These are phyloP conservation scores for Sminthopsis crassicaudata DNA, from an alignment of 2,113 vertebrate species.

Conservation along the genomic window DNA sequence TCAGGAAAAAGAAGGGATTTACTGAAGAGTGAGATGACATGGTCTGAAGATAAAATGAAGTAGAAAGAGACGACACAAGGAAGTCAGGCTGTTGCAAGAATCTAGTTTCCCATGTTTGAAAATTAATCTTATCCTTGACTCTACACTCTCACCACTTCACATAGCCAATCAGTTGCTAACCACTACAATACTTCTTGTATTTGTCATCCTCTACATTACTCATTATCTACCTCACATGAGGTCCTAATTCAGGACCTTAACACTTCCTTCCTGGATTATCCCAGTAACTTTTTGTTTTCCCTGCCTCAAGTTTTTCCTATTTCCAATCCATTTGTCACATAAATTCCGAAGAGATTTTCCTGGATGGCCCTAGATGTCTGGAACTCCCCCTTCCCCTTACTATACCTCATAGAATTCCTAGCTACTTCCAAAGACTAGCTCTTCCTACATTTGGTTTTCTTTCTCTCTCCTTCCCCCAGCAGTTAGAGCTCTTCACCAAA, in stretches of 20 bases:
- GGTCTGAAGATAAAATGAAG: not conserved
- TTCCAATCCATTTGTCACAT: not conserved
- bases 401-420: not conserved
- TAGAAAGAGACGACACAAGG: not conserved
- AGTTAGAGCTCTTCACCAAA: not conserved
- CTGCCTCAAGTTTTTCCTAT: not conserved
- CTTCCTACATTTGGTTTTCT: not conserved
- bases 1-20: not conserved
- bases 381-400: not conserved
- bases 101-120: not conserved
- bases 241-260: not conserved
- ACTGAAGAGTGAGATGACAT: not conserved
- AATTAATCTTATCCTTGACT: not conserved
- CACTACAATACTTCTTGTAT: not conserved
- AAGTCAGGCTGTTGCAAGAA: not conserved
- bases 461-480: not conserved
- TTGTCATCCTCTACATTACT: not conserved
- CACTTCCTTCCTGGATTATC: not conserved
- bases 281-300: not conserved
- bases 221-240: too few relatives aligned
- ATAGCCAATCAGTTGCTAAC: not conserved
- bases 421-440: not conserved
- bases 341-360: not conserved
- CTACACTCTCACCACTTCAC: not conserved
- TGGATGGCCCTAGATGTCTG: not conserved